These are phyloP conservation scores for Moxostoma hubbsi DNA, from an alignment of 2,797 vertebrate species.

Conservation along the genomic window DNA sequence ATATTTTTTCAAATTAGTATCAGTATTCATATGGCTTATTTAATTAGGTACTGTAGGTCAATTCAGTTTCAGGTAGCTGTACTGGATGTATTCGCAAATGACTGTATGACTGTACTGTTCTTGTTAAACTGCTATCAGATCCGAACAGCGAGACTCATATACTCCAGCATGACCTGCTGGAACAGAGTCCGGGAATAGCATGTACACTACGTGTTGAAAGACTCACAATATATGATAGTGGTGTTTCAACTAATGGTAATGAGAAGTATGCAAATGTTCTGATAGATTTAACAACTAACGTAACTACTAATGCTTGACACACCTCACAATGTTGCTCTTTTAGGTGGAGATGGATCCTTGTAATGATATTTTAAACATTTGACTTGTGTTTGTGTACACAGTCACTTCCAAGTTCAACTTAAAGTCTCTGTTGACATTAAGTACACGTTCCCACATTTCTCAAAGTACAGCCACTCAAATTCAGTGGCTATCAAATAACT, in stretches of 20 bases:
- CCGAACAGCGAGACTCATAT: neutral
- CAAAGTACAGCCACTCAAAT: neutral
- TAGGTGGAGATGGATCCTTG: neutral
- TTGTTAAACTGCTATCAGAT: neutral
- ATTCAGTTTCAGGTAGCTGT: too few species aligned
- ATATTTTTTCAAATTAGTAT: too few species aligned
- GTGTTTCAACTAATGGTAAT: neutral
- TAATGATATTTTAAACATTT: neutral
- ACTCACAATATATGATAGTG: neutral
- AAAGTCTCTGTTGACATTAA: constrained; percentile 15
- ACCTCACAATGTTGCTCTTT: constrained; percentile 17
- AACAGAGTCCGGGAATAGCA: neutral
- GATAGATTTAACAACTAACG: neutral
- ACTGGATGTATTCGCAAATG: too few species aligned
- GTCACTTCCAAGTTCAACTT: neutral
- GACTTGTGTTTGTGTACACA: neutral
- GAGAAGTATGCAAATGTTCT: neutral
- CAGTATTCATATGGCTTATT: too few species aligned
- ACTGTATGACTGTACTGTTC: too few species aligned
- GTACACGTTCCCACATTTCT: constrained; percentile 1
- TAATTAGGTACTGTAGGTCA: too few species aligned
- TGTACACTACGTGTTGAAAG: neutral
- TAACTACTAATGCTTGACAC: neutral
- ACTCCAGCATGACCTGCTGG: neutral
- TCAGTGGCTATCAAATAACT: neutral